Conservation (phyloP, 2,888 invertebrate species). For the Lasioglossum figueresi region DNA sequence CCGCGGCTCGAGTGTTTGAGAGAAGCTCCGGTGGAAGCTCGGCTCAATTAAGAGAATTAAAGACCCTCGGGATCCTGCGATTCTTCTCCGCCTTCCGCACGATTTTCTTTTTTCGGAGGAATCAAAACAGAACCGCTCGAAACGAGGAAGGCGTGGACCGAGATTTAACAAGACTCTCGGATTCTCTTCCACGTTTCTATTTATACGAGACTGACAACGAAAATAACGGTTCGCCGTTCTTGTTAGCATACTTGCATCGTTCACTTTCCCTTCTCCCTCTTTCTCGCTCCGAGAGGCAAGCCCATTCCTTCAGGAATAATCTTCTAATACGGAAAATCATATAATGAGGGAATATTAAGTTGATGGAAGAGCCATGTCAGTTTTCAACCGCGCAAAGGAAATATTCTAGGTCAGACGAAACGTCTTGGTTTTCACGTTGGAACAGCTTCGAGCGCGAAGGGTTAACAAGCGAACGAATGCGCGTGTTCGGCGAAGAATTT, state of each 20-base stretch:
- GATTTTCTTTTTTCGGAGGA: neutral
- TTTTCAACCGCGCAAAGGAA: neutral
- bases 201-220: conserved; percentile 12
- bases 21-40: neutral
- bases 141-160: conserved; percentile 1
- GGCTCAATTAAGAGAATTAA: neutral
- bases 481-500: neutral
- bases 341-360: neutral
- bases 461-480: neutral
- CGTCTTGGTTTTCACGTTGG: neutral
- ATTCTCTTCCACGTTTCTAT: conserved; percentile 22
- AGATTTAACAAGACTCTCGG: neutral
- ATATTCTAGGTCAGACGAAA: neutral
- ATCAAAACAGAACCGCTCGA: conserved; percentile 1
- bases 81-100: neutral
- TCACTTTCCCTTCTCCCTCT: neutral
- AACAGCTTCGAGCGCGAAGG: neutral
- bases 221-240: conserved; percentile 1
- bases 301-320: neutral
- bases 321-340: neutral
- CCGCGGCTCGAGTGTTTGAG: neutral
- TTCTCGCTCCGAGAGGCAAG: neutral
- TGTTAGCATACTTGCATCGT: neutral
- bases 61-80: neutral
- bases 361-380: no score